These are phyloP conservation scores for Fregetta grallaria DNA, from an alignment of 2,113 vertebrate genomes.

Conservation along the genomic window DNA sequence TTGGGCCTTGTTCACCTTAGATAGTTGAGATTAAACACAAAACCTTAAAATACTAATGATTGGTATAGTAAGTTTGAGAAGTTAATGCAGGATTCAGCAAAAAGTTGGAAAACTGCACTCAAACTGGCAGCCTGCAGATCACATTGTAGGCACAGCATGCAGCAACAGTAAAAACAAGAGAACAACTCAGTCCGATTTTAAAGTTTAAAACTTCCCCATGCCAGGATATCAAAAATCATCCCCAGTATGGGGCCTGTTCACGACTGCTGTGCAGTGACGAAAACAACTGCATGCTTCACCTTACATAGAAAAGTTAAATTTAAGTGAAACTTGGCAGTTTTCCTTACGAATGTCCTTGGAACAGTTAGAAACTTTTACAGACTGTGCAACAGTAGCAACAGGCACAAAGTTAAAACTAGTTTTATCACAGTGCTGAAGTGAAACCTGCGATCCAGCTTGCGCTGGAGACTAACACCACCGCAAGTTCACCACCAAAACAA, in stretches of 20 bases:
- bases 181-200: background rate
- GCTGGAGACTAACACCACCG: accelerated
- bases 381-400: background rate
- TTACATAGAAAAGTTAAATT: background rate
- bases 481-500: background rate
- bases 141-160: background rate
- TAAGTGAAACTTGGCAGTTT: background rate
- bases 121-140: background rate
- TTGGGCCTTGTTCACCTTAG: background rate
- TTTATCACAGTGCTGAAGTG: background rate
- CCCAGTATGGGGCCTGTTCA: background rate
- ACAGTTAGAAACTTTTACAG: background rate
- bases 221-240: background rate
- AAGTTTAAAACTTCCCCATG: background rate
- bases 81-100: background rate
- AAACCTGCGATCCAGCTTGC: accelerated
- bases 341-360: background rate
- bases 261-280: background rate
- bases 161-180: background rate
- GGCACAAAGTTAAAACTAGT: background rate
- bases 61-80: background rate
- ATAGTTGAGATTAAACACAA: background rate
- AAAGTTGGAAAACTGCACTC: background rate
- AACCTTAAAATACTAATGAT: background rate
- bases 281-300: background rate